Evolutionary conservation across 2,888 invertebrate genomes (phyloP).

Genomic region (Athripsodes cinereus): DNA sequence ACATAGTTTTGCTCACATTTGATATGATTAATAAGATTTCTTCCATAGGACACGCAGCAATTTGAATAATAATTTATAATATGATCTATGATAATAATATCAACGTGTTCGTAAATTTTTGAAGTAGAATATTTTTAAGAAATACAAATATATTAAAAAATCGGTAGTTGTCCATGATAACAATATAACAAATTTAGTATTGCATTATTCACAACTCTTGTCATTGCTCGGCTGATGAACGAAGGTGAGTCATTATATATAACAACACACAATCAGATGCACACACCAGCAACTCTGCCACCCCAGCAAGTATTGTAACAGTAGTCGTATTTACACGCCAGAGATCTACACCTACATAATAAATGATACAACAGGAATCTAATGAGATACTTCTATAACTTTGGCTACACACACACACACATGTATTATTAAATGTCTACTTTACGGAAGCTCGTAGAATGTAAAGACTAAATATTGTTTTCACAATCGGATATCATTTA

Average conservation of each 20-base stretch:
- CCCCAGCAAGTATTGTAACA: too few relatives aligned
- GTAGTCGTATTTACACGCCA: too few relatives aligned
- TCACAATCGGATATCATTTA: constrained; percentile 28
- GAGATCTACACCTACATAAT: not conserved
- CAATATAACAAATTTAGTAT: constrained; percentile 1
- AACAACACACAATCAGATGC: too few relatives aligned
- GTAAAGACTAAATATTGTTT: constrained; percentile 25
- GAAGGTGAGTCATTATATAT: too few relatives aligned
- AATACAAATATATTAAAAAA: not conserved
- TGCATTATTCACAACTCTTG: not conserved
- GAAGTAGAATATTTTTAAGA: not conserved
- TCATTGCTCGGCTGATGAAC: not conserved
- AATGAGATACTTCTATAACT: not conserved
- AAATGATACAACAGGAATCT: not conserved
- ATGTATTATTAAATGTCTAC: constrained; percentile 16
- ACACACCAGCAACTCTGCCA: too few relatives aligned
- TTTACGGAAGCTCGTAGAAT: constrained; percentile 28
- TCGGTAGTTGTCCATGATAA: not conserved
- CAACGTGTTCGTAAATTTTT: too few relatives aligned
- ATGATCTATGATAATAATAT: too few relatives aligned
- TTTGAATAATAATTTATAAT: too few relatives aligned
- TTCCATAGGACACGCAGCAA: too few relatives aligned
- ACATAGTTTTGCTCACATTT: too few relatives aligned
- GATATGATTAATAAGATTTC: too few relatives aligned
- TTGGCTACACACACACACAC: constrained; percentile 25